Conservation (phyloP, 2,113 vertebrate genomes). For the Tachysurus vachellii region DNA sequence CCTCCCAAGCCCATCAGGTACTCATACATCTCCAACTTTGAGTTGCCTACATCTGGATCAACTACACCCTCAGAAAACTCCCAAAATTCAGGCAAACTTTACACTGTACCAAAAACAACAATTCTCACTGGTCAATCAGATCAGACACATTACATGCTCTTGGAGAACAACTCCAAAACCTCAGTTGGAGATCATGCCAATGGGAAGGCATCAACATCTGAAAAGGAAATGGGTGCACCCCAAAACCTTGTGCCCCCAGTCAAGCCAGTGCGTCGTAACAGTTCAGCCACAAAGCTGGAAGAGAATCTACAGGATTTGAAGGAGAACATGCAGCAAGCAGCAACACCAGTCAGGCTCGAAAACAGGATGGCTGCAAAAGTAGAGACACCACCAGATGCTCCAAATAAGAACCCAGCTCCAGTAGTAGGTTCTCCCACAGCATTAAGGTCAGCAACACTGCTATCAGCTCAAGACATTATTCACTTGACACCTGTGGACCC, state of each 20-base stretch:
- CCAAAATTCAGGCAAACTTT: conserved; percentile 71
- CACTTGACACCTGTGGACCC: conserved; percentile 42
- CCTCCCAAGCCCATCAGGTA: conserved; percentile 70
- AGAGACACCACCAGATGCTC: conserved; percentile 30
- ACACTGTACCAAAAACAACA: conserved; percentile 59
- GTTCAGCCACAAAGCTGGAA: conserved; percentile 46
- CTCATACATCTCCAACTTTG: conserved; percentile 66
- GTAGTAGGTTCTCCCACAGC: conserved; percentile 51
- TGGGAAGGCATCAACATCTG: conserved; percentile 47
- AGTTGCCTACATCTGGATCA: conserved; percentile 52
- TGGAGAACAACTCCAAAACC: conserved; percentile 64
- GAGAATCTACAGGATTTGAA: conserved; percentile 51
- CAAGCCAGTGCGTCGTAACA: conserved; percentile 61
- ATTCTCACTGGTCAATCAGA: conserved; percentile 52
- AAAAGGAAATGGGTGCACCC: not conserved
- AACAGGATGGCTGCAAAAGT: conserved; percentile 33
- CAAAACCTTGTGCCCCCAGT: conserved; percentile 37
- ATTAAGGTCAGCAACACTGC: conserved; percentile 37
- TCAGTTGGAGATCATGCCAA: conserved; percentile 51
- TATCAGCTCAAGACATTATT: conserved; percentile 31
- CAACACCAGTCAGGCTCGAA: conserved; percentile 20
- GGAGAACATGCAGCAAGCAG: conserved; percentile 43
- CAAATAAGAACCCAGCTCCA: conserved; percentile 17
- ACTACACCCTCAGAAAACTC: conserved; percentile 61
- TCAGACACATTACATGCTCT: conserved; percentile 63